Conservation (phyloP, 1,140 invertebrate genomes). For the Eulimnadia texana region DNA sequence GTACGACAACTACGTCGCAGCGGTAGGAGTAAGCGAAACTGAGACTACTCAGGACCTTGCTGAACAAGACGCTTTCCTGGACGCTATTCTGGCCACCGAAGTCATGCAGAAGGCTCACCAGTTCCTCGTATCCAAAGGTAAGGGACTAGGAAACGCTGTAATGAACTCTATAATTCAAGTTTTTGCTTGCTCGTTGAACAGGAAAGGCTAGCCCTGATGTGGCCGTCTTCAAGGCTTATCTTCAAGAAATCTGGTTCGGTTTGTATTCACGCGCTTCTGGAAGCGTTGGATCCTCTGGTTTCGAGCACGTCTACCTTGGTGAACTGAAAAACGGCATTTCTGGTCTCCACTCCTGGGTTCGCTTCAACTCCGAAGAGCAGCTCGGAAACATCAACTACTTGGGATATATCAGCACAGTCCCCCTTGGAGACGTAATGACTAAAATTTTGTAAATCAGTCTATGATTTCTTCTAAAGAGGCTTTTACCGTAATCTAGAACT, state of each 20-base stretch:
- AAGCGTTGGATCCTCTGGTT: slow-evolving; percentile 61
- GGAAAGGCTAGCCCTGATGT: slow-evolving; percentile 16
- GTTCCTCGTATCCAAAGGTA: slow-evolving; percentile 53
- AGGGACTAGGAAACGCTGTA: too few species aligned
- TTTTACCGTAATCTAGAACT: slow-evolving; percentile 44
- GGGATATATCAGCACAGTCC: slow-evolving; percentile 55
- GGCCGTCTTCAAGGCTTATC: slow-evolving; percentile 47
- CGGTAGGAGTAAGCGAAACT: slow-evolving; percentile 55
- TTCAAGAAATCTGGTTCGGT: slow-evolving; percentile 44
- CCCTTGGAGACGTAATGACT: slow-evolving; percentile 49
- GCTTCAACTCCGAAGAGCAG: slow-evolving; percentile 56
- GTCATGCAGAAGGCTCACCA: slow-evolving; percentile 57
- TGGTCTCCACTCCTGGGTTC: slow-evolving; percentile 83
- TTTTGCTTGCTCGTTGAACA: background rate
- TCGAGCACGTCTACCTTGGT: slow-evolving; percentile 74
- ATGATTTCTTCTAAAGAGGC: slow-evolving; percentile 41
- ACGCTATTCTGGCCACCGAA: slow-evolving; percentile 51
- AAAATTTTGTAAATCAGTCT: slow-evolving; percentile 10
- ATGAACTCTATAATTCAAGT: slow-evolving; percentile 5
- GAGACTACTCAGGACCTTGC: slow-evolving; percentile 52
- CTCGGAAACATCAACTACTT: slow-evolving; percentile 53
- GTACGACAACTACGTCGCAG: slow-evolving; percentile 25
- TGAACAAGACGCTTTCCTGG: slow-evolving; percentile 60
- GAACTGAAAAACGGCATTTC: slow-evolving; percentile 61
- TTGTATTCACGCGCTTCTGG: slow-evolving; percentile 60